Evolutionary conservation across 2,888 invertebrate genomes (phyloP).

Genomic region (Ophion slaviceki): DNA sequence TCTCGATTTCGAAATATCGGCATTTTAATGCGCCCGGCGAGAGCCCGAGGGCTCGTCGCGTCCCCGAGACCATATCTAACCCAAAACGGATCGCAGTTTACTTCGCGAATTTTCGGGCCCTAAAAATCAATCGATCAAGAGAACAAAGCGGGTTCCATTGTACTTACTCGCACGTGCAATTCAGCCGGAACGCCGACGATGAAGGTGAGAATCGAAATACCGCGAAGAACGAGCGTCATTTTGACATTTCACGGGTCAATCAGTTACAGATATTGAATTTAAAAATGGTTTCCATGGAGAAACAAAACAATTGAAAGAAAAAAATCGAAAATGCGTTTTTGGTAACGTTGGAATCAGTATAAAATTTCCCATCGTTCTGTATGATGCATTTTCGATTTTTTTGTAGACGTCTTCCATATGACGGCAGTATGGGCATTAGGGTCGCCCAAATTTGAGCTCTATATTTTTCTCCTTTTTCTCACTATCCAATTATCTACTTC

Average conservation of each 20-base stretch:
- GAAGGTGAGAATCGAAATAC: conserved; percentile 13
- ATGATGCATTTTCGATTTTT: too few relatives aligned
- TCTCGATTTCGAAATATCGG: conserved; percentile 80
- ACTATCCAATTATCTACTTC: too few relatives aligned
- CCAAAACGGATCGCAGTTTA: conserved; percentile 29
- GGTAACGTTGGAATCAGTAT: too few relatives aligned
- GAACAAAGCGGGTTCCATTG: background rate
- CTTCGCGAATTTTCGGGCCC: background rate
- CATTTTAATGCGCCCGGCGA: conserved; percentile 73
- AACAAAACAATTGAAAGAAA: conserved; percentile 28
- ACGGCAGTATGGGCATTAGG: too few relatives aligned
- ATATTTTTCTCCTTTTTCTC: too few relatives aligned
- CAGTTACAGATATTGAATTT: background rate
- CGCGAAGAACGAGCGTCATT: background rate
- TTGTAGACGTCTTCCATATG: too few relatives aligned
- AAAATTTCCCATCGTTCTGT: too few relatives aligned
- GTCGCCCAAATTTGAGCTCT: too few relatives aligned
- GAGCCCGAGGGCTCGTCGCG: conserved; percentile 49
- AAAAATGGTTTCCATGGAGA: background rate
- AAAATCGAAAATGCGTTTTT: too few relatives aligned
- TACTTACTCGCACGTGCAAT: conserved; percentile 45
- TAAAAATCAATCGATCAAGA: background rate
- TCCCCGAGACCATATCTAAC: conserved; percentile 29
- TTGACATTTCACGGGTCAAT: background rate
- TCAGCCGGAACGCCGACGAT: conserved; percentile 9